Evolutionary conservation across 2,113 vertebrate species (phyloP), one percentile per base, ranked within the genome.

Genomic region (Thryonomys swinderianus): DNA sequence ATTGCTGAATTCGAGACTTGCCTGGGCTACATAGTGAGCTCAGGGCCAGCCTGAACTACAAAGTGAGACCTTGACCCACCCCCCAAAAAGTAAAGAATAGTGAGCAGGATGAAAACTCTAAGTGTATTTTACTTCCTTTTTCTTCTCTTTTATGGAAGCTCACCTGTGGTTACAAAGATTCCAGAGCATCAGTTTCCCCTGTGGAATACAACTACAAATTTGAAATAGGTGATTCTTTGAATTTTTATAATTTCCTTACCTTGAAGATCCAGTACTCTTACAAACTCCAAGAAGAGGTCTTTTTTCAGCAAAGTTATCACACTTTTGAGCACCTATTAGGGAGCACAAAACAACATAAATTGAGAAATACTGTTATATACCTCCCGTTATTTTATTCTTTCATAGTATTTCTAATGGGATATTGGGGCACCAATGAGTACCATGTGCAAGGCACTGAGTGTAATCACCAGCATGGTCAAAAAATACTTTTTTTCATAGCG

Each of bases 181-280:
- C 96, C 85, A 93, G 71, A 40, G 94, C 34, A 84, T 51, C 40
- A 53, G 23, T 57, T 66, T 30, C 25, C 37, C 30, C 21, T 96
- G 62, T 88, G 1, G 30, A 91, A 71, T 2, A 40, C 51, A 91
- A 93, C 83, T 30, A 83, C 13, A 90, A n/a, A 95, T 16, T 14
- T 42, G 45, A 48, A 88, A 74, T 17, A 71, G 27, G 17, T 66
- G 80, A 0, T 42, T 48, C 66, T 53, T 96, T 92, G 16, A 66
- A 90, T 55, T 82, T 59, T 91, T 42, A 0, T 80, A 66, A 71
- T 93, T 30, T 83, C n/a, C 99, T 99, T 98, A 99, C 99, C 99
- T 99, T 74, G 99, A 99, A 92, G 99, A 99, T 94, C 99, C 99
- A 55, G 99, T 98, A 98, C 99, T 99, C 98, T 99, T 99, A 98